These are phyloP conservation scores for Scomber colias DNA, from an alignment of 2,113 vertebrate species.

Conservation along the genomic window DNA sequence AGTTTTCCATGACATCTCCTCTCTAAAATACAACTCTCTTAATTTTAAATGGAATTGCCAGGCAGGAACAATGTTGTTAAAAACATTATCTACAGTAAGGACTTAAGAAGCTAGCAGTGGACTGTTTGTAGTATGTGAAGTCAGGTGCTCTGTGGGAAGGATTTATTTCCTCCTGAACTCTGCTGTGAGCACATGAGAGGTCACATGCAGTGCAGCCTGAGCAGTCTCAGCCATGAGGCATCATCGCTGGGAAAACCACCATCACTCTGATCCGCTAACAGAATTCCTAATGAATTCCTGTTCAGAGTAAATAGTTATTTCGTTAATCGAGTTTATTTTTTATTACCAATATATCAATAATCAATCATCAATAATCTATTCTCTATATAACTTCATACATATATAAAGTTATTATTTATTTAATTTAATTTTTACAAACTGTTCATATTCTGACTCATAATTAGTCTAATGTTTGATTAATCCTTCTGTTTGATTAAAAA, in stretches of 20 bases:
- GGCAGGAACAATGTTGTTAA: neutral
- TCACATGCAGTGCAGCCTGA: constrained; percentile 77
- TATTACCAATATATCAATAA: neutral
- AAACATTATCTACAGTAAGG: neutral
- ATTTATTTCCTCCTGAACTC: constrained; percentile 66
- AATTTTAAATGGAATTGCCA: neutral
- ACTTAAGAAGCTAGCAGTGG: constrained; percentile 20
- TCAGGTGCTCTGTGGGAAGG: constrained; percentile 74
- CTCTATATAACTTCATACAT: neutral
- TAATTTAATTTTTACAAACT: neutral
- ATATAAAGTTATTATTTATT: neutral
- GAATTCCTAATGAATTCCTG: neutral
- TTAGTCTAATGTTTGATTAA: no score
- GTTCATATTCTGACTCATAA: no score
- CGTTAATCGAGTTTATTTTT: neutral
- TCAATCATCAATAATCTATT: neutral
- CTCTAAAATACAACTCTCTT: neutral
- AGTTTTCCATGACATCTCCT: neutral
- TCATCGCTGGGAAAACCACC: constrained; percentile 36
- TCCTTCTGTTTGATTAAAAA: no score
- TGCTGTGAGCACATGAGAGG: constrained; percentile 79
- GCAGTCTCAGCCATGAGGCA: constrained; percentile 59
- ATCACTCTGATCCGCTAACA: neutral
- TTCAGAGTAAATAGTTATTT: neutral
- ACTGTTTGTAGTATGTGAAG: constrained; percentile 69